phyloP scores from a whole-genome alignment of 2,113 vertebrate species.

The Chaetodon trifascialis region DNA sequence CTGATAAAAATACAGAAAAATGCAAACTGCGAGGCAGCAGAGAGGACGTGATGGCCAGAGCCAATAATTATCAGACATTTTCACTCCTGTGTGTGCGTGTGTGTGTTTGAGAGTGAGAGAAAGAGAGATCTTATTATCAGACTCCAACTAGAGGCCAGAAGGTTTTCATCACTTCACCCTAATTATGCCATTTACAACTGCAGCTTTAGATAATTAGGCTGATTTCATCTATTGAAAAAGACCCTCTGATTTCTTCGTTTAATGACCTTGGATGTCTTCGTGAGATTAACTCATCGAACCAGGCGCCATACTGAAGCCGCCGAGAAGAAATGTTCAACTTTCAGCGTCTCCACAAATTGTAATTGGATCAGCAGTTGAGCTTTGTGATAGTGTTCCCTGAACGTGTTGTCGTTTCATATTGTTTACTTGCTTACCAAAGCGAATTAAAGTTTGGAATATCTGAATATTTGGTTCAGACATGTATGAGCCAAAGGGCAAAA shows the following conservation, averaged over 20 bases:
- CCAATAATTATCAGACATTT: slow-evolving; percentile 48
- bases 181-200: slow-evolving; percentile 62
- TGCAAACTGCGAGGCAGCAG: neutral
- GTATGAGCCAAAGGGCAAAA: too few species aligned
- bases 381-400: neutral
- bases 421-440: too few species aligned
- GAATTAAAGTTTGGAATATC: too few species aligned
- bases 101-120: neutral
- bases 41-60: slow-evolving; percentile 8
- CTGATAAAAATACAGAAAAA: slow-evolving; percentile 28
- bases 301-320: neutral
- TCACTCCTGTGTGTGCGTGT: neutral
- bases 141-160: slow-evolving; percentile 39
- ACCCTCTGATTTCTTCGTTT: slow-evolving; percentile 20
- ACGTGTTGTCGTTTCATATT: neutral
- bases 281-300: slow-evolving; percentile 11
- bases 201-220: slow-evolving; percentile 58
- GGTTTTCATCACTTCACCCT: slow-evolving; percentile 59
- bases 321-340: slow-evolving; percentile 11
- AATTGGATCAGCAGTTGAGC: neutral
- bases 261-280: slow-evolving; percentile 47
- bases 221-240: slow-evolving; percentile 50
- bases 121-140: slow-evolving; percentile 31
- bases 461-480: too few species aligned
- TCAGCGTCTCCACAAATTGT: neutral